Percentiles rank a stretch among this genome's conserved stretches.
These are phyloP conservation scores for Crotalus tigris DNA, from an alignment of 2,113 vertebrate genomes.

Conservation along the genomic window DNA sequence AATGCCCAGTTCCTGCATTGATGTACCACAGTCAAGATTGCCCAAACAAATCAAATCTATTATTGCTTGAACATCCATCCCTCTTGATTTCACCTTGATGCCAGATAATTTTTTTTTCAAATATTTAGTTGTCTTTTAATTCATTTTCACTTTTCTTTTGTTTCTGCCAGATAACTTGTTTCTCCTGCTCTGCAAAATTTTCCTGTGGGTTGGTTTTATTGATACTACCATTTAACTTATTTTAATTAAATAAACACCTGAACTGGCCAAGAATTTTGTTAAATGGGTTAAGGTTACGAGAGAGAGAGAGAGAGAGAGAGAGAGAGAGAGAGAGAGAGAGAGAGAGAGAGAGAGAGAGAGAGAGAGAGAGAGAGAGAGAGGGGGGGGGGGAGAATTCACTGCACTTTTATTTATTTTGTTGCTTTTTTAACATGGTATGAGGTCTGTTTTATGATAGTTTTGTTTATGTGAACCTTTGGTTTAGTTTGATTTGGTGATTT, in stretches of 20 bases:
- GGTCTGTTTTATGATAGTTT: neutral
- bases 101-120: no score
- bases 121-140: neutral
- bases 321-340: no score
- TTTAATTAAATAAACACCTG: neutral
- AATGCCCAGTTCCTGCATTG: neutral
- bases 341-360: no score
- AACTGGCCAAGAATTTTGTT: neutral
- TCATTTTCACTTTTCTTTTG: neutral
- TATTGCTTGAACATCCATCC: no score
- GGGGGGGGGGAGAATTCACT: neutral
- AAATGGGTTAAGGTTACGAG: neutral
- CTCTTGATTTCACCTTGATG: no score
- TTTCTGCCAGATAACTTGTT: neutral
- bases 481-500: neutral
- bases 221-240: no score
- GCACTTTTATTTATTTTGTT: neutral
- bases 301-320: neutral
- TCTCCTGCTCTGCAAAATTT: no score
- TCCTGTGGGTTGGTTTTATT: no score
- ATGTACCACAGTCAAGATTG: neutral
- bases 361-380: no score
- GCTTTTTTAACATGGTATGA: neutral
- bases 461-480: neutral
- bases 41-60: neutral